These are phyloP conservation scores for Drosophila mercatorum DNA, from an alignment of 2,888 invertebrate genomes.

Conservation along the genomic window DNA sequence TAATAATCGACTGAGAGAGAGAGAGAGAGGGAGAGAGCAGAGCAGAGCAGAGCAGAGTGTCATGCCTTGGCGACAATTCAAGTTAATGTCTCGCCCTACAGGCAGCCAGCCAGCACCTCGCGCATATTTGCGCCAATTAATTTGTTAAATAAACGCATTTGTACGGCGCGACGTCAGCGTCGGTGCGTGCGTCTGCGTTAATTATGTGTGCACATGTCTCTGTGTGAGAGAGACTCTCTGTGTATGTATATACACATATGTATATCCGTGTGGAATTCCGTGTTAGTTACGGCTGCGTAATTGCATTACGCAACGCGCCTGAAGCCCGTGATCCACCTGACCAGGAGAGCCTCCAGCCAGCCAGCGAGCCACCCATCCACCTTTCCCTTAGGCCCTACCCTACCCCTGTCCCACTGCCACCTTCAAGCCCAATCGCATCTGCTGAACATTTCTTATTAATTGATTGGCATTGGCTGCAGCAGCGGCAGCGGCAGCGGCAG, in stretches of 20 bases:
- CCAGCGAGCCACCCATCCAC: background rate
- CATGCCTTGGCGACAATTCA: conserved; percentile 54
- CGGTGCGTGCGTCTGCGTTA: conserved; percentile 39
- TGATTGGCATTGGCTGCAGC: conserved; percentile 58
- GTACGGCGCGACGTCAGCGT: conserved; percentile 31
- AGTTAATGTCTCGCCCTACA: conserved; percentile 49
- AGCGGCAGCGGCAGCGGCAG: conserved; percentile 8
- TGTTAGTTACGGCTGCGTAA: conserved; percentile 64
- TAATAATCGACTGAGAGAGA: conserved; percentile 60
- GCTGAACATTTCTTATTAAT: conserved; percentile 65
- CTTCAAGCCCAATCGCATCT: conserved; percentile 5
- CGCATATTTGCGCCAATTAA: conserved; percentile 74
- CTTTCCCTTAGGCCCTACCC: background rate
- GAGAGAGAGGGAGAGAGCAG: conserved; percentile 2
- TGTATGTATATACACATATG: no score
- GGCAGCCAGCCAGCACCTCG: conserved; percentile 21
- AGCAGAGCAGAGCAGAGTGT: background rate
- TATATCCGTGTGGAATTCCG: conserved; percentile 38
- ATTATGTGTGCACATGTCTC: conserved; percentile 30
- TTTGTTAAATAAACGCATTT: conserved; percentile 78
- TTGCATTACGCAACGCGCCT: conserved; percentile 49
- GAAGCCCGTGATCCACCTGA: conserved; percentile 34
- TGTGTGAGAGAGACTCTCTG: conserved; percentile 5
- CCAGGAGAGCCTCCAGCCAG: background rate
- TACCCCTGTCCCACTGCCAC: background rate